phyloP scores from a whole-genome alignment of 2,797 vertebrate species.

The Iguana delicatissima region DNA sequence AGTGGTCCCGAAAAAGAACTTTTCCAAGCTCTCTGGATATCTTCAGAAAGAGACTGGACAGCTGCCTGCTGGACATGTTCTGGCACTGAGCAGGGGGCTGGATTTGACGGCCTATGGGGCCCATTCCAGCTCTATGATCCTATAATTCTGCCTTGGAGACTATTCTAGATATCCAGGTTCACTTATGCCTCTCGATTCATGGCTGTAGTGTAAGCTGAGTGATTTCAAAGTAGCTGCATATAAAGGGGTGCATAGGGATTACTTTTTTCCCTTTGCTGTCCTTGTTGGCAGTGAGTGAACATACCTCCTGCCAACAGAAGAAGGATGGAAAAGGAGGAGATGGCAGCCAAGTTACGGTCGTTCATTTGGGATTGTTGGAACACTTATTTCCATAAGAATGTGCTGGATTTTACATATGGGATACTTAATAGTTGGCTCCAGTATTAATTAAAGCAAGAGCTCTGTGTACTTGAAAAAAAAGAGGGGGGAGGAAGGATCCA shows the following conservation, averaged over 20 bases:
- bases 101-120: background rate
- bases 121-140: too few relatives aligned
- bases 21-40: too few relatives aligned
- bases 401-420: background rate
- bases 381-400: slow-evolving; percentile 29
- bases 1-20: too few relatives aligned
- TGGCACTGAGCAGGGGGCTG: background rate
- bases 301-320: background rate
- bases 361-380: background rate
- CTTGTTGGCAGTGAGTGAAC: background rate
- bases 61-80: background rate
- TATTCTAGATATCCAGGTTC: background rate
- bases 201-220: background rate
- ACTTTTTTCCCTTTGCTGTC: slow-evolving; percentile 4
- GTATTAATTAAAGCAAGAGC: background rate
- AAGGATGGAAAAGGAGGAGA: background rate
- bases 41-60: too few relatives aligned
- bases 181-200: background rate
- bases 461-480: background rate
- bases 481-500: background rate
- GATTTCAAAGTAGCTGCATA: background rate
- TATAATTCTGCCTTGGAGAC: background rate
- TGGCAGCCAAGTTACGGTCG: background rate
- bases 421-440: background rate
- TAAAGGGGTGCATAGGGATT: background rate